A percentile compares a stretch with the other conserved stretches of the same genome.
Conservation (phyloP, 1,140 invertebrate species). For the Drosophila sp. region DNA sequence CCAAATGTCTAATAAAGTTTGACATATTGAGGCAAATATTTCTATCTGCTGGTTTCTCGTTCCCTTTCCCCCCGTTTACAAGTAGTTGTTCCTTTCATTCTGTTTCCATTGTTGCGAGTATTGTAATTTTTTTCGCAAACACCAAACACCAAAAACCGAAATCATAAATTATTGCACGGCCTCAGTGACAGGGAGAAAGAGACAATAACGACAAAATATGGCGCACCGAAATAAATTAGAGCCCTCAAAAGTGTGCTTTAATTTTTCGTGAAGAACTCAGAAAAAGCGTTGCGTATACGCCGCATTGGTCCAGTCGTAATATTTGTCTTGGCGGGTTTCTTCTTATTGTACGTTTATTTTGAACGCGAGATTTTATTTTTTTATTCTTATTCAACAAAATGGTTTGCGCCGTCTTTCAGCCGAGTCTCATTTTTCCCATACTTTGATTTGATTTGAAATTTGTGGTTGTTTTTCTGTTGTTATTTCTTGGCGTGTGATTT, state of each 20-base stretch:
- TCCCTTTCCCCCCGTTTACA: slow-evolving; percentile 17
- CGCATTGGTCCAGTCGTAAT: slow-evolving; percentile 28
- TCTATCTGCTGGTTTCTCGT: slow-evolving; percentile 47
- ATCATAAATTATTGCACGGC: slow-evolving; percentile 65
- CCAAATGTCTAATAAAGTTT: slow-evolving; percentile 81
- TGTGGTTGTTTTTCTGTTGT: slow-evolving; percentile 32
- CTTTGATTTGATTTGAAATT: slow-evolving; percentile 1
- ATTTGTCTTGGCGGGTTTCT: slow-evolving; percentile 37
- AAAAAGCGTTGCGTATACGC: slow-evolving; percentile 46
- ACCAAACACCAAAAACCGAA: slow-evolving; percentile 17
- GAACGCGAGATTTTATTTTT: slow-evolving; percentile 40
- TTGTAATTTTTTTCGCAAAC: slow-evolving; percentile 32
- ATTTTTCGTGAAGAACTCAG: slow-evolving; percentile 38
- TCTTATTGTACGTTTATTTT: slow-evolving; percentile 41
- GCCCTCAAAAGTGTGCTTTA: slow-evolving; percentile 68
- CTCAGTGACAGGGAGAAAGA: slow-evolving; percentile 12
- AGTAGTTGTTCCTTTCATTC: slow-evolving; percentile 33
- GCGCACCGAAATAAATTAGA: slow-evolving; percentile 58
- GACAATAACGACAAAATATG: slow-evolving; percentile 65
- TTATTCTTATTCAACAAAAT: slow-evolving; percentile 46
- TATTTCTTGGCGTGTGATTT: slow-evolving; percentile 70
- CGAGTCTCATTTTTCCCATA: slow-evolving; percentile 2
- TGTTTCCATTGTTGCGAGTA: slow-evolving; percentile 50
- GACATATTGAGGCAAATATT: slow-evolving; percentile 81
- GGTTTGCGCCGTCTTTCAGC: slow-evolving; percentile 28